Evolutionary conservation across 1,140 invertebrate genomes (phyloP).

Genomic region (Gryllus bimaculatus): DNA sequence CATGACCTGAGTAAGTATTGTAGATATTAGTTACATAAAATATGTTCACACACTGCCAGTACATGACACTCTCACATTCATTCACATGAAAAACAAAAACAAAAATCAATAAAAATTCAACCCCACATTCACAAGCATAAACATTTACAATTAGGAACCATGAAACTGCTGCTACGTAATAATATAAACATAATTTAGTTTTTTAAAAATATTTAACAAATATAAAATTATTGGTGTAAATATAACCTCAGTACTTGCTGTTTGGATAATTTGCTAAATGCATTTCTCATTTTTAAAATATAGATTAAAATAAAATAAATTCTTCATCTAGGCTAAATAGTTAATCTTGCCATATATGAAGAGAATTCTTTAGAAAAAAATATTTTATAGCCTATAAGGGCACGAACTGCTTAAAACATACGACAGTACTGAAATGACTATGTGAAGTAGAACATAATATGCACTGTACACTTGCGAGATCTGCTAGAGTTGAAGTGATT

Average conservation of each 20-base stretch:
- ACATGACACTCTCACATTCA: slow-evolving; percentile 12
- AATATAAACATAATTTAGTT: slow-evolving; percentile 21
- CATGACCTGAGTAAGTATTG: slow-evolving; percentile 24
- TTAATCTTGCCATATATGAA: slow-evolving; percentile 6
- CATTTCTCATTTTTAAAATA: slow-evolving; percentile 12
- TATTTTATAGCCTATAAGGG: slow-evolving; percentile 10
- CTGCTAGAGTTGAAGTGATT: slow-evolving; percentile 12
- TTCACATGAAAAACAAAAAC: slow-evolving; percentile 5
- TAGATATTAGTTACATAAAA: slow-evolving; percentile 22
- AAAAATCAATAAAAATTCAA: slow-evolving; percentile 15
- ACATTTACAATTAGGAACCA: slow-evolving; percentile 23
- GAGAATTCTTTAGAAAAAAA: not conserved
- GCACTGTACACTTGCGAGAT: slow-evolving; percentile 15
- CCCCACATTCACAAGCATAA: slow-evolving; percentile 17
- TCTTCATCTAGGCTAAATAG: slow-evolving; percentile 16
- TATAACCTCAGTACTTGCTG: slow-evolving; percentile 16
- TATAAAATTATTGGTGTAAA: slow-evolving; percentile 20
- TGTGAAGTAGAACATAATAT: slow-evolving; percentile 14
- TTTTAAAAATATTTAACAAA: slow-evolving; percentile 18
- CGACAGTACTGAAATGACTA: slow-evolving; percentile 11
- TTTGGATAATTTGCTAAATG: slow-evolving; percentile 21
- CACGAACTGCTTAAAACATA: slow-evolving; percentile 6
- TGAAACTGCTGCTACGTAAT: slow-evolving; percentile 21
- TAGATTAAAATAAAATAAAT: slow-evolving; percentile 14
- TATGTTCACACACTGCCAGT: slow-evolving; percentile 6